A percentile compares a stretch with the other conserved stretches of the same genome.
Conservation (phyloP, 2,888 invertebrate species). For the Volucella zonaria region DNA sequence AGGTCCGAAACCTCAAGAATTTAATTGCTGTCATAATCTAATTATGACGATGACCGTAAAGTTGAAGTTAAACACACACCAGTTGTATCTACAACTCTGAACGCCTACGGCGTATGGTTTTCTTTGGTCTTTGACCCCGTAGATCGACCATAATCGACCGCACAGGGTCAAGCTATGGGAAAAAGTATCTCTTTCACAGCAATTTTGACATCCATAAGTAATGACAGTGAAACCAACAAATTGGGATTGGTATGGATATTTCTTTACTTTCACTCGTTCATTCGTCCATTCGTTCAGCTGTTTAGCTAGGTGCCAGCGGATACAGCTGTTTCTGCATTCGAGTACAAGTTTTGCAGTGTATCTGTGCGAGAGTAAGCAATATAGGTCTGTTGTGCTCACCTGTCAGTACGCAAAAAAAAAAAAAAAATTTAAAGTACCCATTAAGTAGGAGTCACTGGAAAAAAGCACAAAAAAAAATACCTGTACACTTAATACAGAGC, state of each 20-base stretch:
- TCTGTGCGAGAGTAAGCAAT: slow-evolving; percentile 20
- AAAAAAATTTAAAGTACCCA: slow-evolving; percentile 5
- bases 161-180: slow-evolving; percentile 1
- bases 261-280: slow-evolving; percentile 57
- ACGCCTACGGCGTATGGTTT: slow-evolving; percentile 30
- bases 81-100: slow-evolving; percentile 14
- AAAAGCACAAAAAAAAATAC: neutral
- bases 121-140: slow-evolving; percentile 37
- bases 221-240: slow-evolving; percentile 62
- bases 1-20: slow-evolving; percentile 10
- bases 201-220: slow-evolving; percentile 45
- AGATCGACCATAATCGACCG: slow-evolving; percentile 9
- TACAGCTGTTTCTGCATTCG: neutral
- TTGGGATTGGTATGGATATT: slow-evolving; percentile 21
- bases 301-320: neutral
- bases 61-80: neutral
- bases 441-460: slow-evolving; percentile 41
- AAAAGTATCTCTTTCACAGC: slow-evolving; percentile 9
- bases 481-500: neutral
- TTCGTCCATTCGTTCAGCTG: too few species aligned
- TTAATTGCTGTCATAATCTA: slow-evolving; percentile 48
- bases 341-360: slow-evolving; percentile 32
- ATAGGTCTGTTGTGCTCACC: slow-evolving; percentile 62
- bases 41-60: slow-evolving; percentile 15
- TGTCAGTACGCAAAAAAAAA: slow-evolving; percentile 55